Evolutionary conservation across 2,888 invertebrate species (phyloP).

Genomic region (Hirtodrosophila confusa): DNA sequence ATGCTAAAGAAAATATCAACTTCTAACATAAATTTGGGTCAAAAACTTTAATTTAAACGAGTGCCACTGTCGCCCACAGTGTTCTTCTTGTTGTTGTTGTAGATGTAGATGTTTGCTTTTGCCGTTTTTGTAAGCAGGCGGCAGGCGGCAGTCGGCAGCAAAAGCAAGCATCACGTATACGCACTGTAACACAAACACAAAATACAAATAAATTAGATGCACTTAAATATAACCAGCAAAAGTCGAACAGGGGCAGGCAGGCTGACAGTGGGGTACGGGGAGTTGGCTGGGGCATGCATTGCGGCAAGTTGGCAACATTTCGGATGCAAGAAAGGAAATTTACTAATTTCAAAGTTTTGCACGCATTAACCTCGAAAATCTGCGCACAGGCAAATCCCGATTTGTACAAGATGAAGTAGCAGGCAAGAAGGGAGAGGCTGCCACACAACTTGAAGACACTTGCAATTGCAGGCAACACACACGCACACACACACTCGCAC

Average conservation of each 20-base stretch:
- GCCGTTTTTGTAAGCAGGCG: slow-evolving; percentile 19
- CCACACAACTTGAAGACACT: slow-evolving; percentile 60
- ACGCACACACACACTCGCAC: slow-evolving; percentile 15
- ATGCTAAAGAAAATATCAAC: slow-evolving; percentile 71
- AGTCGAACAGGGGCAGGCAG: slow-evolving; percentile 1
- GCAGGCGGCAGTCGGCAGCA: slow-evolving; percentile 17
- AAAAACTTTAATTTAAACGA: slow-evolving; percentile 77
- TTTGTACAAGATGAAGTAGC: slow-evolving; percentile 40
- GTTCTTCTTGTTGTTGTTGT: slow-evolving; percentile 32
- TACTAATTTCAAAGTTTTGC: slow-evolving; percentile 78
- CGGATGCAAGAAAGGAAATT: slow-evolving; percentile 70
- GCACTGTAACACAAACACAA: slow-evolving; percentile 66
- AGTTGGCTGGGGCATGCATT: not conserved
- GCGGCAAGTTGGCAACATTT: slow-evolving; percentile 35
- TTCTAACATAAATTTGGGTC: slow-evolving; percentile 80
- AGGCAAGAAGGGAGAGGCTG: not conserved
- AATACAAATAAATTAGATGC: slow-evolving; percentile 81
- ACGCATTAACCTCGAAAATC: slow-evolving; percentile 80
- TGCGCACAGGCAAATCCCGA: slow-evolving; percentile 69
- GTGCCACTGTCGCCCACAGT: slow-evolving; percentile 66
- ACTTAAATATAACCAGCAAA: slow-evolving; percentile 51
- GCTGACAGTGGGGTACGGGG: not conserved
- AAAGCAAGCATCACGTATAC: slow-evolving; percentile 66
- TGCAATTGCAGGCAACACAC: slow-evolving; percentile 42
- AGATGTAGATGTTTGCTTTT: slow-evolving; percentile 24